Conservation (phyloP, 2,797 vertebrate species). For the Rhadinocentrus ornatus region DNA sequence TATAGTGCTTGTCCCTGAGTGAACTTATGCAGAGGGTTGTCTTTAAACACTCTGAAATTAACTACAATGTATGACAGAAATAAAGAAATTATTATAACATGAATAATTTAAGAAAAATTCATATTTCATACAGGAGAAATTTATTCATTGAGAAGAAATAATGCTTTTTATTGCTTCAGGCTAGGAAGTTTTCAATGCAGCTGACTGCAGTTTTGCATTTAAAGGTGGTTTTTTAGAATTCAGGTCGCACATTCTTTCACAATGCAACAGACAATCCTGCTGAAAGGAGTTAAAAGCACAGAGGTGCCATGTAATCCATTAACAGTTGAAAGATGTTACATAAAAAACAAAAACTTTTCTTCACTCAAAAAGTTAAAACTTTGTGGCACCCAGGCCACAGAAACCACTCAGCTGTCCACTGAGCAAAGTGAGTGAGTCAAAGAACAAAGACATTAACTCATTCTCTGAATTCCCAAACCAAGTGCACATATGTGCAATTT, state of each 20-base stretch:
- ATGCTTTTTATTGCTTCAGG: constrained; percentile 18
- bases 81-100: constrained; percentile 1
- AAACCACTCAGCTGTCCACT: background rate
- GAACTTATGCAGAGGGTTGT: constrained; percentile 35
- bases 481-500: background rate
- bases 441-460: background rate
- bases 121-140: constrained; percentile 14
- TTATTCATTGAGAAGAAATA: constrained; percentile 18
- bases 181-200: constrained; percentile 17
- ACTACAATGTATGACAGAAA: constrained; percentile 6
- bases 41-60: constrained; percentile 4
- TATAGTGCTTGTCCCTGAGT: constrained; percentile 28
- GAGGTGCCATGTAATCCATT: constrained; percentile 5
- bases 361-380: background rate
- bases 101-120: constrained; percentile 12
- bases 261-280: constrained; percentile 5
- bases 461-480: background rate
- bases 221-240: constrained; percentile 26
- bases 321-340: constrained; percentile 3
- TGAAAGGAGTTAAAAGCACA: constrained; percentile 16
- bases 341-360: background rate
- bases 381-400: background rate
- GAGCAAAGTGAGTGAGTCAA: background rate
- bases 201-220: constrained; percentile 17
- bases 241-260: constrained; percentile 10